Conservation (phyloP, 2,797 vertebrate genomes). For the Gymnocypris eckloni region DNA sequence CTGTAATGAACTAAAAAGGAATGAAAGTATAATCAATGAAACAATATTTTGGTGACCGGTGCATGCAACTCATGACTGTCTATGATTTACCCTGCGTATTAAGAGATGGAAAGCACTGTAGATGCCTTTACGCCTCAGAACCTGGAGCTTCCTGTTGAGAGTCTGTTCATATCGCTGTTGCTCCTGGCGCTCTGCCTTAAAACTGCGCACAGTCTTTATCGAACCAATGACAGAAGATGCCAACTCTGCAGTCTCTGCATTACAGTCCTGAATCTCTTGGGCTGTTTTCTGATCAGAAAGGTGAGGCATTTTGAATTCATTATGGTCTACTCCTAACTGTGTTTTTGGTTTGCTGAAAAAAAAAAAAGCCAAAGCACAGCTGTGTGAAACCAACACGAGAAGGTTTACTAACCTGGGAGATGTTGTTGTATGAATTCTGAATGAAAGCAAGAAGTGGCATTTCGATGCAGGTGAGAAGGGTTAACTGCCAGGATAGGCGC, state of each 20-base stretch:
- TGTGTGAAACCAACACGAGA: neutral
- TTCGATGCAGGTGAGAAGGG: conserved; percentile 82
- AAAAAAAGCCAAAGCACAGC: neutral
- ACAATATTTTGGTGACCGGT: neutral
- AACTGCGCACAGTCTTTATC: conserved; percentile 82
- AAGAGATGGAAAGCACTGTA: conserved; percentile 69
- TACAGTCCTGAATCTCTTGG: conserved; percentile 78
- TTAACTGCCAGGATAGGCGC: conserved; percentile 82
- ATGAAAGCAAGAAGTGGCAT: conserved; percentile 74
- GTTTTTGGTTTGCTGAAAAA: neutral
- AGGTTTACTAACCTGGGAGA: conserved; percentile 70
- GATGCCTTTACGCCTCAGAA: conserved; percentile 72
- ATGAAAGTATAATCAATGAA: neutral
- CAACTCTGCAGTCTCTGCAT: conserved; percentile 77
- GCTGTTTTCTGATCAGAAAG: conserved; percentile 75
- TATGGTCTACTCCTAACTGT: neutral
- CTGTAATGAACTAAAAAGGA: conserved; percentile 67
- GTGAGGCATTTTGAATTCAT: neutral
- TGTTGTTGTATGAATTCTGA: conserved; percentile 75
- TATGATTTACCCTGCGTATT: conserved; percentile 74
- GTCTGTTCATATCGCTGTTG: conserved; percentile 71
- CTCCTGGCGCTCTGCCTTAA: conserved; percentile 79
- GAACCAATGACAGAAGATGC: conserved; percentile 75
- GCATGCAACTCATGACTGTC: neutral
- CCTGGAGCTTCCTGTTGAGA: conserved; percentile 67